Base-by-base conservation (phyloP, 1,140 invertebrate species). In the Drosophila tropicalis region DNA sequence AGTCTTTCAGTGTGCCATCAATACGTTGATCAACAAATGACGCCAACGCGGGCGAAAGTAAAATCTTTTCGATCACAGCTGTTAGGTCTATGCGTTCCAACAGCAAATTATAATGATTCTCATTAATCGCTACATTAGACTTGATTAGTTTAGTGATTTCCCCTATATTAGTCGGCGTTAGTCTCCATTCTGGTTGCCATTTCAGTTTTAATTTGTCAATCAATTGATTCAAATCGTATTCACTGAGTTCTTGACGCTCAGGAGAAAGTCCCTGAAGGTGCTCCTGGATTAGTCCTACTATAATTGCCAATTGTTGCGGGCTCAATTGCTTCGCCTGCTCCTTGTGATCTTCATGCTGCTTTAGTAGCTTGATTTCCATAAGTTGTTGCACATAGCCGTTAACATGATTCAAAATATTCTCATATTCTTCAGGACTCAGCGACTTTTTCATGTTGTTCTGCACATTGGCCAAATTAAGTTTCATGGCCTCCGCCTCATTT, bases 91-190 rank as follows among this genome's bases (percentile, higher is more conserved):
- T 65, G 2, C 58, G 71, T 13, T 93, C 87, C 32, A 93, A 13
- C n/a, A 93, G 77, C 62, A 85, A 76, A 58, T 91, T 90, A 10
- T 92, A 91, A 36, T 86, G 69, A 2, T 90, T 67, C 25, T 91
- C 72, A 47, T 92, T 75, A 0, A 80, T 60, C 13, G 72, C 70
- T 3, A 89, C 17, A 29, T 91, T 72, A 3, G 81, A 47, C 15
- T 86, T 90, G 10, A 93, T 82, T 2, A 92, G 58, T 4, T 68
- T 60, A 9, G 87, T 89, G 13, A 93, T 93, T 51, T 90, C 82
- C 22, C 86, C 86, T 1, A 93, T 41, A 63, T 93, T 92, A 7
- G 91, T 87, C 5, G 81, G 39, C 0, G 92, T 90, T 2, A 93
- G 62, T 36, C 70, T 62, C 1, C 66, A 57, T 2, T 73, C 44